Evolutionary conservation across 1,140 invertebrate genomes (phyloP).

Genomic region (Trichonephila inaurata): DNA sequence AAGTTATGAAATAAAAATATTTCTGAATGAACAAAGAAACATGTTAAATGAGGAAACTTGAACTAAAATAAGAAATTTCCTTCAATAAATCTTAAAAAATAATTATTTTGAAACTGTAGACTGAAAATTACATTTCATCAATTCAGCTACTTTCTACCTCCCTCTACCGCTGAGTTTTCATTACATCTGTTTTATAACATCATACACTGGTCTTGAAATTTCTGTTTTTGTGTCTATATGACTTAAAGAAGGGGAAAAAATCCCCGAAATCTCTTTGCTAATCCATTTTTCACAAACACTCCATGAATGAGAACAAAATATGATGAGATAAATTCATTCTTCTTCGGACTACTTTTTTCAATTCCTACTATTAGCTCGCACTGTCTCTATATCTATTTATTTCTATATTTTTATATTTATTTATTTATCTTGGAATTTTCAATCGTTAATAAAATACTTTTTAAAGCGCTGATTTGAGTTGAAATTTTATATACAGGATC

Average conservation of each 20-base stretch:
- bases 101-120: constrained; percentile 5
- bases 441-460: no score
- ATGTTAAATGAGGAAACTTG: no score
- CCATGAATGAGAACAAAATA: constrained; percentile 21
- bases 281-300: constrained; percentile 23
- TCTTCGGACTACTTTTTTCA: neutral
- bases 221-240: neutral
- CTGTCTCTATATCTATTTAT: no score
- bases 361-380: no score
- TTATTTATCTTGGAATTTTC: no score
- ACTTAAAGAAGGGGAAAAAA: no score
- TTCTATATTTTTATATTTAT: no score
- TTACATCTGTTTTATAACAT: neutral
- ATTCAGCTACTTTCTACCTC: neutral
- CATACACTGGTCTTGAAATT: neutral
- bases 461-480: no score
- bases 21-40: no score
- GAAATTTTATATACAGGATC: no score
- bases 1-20: no score
- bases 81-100: neutral
- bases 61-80: no score
- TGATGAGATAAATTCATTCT: constrained; percentile 33
- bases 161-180: neutral
- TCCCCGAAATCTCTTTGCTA: neutral
- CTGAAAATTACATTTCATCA: neutral